Conservation (phyloP, 2,888 invertebrate genomes). For the Drosophila paucipuncta region DNA sequence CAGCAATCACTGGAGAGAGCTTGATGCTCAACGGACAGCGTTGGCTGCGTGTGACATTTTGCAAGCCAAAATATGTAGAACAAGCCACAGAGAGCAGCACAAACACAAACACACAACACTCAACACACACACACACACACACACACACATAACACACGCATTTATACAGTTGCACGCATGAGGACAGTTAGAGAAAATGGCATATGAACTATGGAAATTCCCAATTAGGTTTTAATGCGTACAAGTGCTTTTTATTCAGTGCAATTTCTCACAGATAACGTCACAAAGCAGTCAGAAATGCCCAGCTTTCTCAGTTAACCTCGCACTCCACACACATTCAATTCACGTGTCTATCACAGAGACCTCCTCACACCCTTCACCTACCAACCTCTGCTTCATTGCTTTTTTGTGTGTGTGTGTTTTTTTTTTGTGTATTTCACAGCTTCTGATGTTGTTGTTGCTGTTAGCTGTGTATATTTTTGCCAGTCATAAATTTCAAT, state of each 20-base stretch:
- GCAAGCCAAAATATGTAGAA: conserved; percentile 81
- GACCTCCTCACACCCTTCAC: background rate
- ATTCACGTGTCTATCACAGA: conserved; percentile 62
- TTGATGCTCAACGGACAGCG: conserved; percentile 59
- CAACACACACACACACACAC: conserved; percentile 33
- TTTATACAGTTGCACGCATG: background rate
- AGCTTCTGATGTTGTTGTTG: conserved; percentile 24
- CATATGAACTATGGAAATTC: conserved; percentile 82
- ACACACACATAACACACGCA: background rate
- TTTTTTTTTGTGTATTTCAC: conserved; percentile 6
- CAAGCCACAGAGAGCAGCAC: conserved; percentile 59
- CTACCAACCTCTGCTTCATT: background rate
- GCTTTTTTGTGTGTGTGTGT: background rate
- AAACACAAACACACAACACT: conserved; percentile 29
- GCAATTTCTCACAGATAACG: conserved; percentile 75
- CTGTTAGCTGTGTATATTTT: conserved; percentile 60
- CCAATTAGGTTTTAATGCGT: conserved; percentile 82
- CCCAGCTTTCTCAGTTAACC: conserved; percentile 1
- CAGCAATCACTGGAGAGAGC: conserved; percentile 39
- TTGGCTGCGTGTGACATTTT: conserved; percentile 80
- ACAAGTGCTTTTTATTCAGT: conserved; percentile 82
- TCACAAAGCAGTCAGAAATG: conserved; percentile 13
- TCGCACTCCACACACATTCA: conserved; percentile 46
- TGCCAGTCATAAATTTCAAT: conserved; percentile 81
- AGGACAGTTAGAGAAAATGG: conserved; percentile 62